Evolutionary conservation across 2,888 invertebrate genomes (phyloP).

Genomic region (Philaethria dido): DNA sequence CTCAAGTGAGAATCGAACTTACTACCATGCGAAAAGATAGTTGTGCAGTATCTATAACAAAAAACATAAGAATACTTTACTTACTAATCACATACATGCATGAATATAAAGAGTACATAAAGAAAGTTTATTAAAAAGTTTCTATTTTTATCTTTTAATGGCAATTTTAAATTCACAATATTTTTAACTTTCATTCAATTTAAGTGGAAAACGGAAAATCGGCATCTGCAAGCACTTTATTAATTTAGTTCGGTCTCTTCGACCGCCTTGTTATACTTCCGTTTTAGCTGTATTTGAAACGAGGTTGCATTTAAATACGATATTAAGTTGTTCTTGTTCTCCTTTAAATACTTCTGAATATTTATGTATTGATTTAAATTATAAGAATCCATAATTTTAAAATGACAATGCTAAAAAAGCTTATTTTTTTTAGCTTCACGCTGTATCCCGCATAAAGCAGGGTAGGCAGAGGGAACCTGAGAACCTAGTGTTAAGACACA

Average conservation of each 20-base stretch:
- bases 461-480: too few relatives aligned
- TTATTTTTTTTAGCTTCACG: too few relatives aligned
- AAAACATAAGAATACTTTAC: too few relatives aligned
- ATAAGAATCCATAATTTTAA: not conserved
- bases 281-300: conserved; percentile 24
- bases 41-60: too few relatives aligned
- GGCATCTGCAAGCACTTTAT: conserved; percentile 43
- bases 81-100: not conserved
- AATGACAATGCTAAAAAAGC: not conserved
- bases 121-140: not conserved
- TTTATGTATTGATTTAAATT: not conserved
- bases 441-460: too few relatives aligned
- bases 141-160: not conserved
- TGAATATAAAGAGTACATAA: not conserved
- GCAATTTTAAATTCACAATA: conserved; percentile 21
- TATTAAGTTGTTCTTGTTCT: conserved; percentile 11
- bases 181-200: conserved; percentile 32
- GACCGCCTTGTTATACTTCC: conserved; percentile 36
- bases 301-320: conserved; percentile 21
- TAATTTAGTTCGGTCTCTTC: conserved; percentile 41
- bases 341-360: conserved; percentile 9
- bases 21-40: not conserved
- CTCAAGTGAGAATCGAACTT: not conserved
- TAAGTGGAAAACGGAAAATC: conserved; percentile 41
- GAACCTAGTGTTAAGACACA: too few relatives aligned